Percentiles rank a stretch among this genome's conserved stretches.
Evolutionary conservation across 2,797 vertebrate species (phyloP).

Genomic region (Halcyon leucocephala): DNA sequence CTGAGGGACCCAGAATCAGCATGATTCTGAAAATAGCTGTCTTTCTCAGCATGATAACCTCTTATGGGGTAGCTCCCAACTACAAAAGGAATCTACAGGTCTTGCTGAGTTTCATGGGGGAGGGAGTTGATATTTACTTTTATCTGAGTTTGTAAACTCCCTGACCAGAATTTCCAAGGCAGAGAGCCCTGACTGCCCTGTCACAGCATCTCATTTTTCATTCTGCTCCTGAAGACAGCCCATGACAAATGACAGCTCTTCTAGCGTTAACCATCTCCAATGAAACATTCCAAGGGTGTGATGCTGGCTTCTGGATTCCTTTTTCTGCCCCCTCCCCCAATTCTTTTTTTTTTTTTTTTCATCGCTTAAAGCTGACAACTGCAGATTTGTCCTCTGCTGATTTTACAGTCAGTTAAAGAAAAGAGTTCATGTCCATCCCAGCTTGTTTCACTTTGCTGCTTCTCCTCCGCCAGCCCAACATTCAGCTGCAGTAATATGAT

Average conservation of each 20-base stretch:
- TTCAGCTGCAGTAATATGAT: conserved; percentile 73
- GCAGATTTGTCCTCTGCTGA: conserved; percentile 31
- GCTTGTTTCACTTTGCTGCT: conserved; percentile 75
- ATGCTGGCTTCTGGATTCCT: conserved; percentile 8
- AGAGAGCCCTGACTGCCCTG: not conserved
- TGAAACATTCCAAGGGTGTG: conserved; percentile 18
- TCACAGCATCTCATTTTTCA: not conserved
- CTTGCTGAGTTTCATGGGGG: not conserved
- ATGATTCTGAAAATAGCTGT: accelerated
- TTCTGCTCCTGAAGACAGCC: not conserved
- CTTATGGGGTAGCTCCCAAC: not conserved
- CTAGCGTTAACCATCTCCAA: not conserved
- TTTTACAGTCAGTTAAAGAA: conserved; percentile 32
- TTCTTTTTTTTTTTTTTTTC: not conserved
- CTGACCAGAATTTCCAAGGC: not conserved
- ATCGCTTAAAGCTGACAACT: conserved; percentile 36
- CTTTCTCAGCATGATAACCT: not conserved
- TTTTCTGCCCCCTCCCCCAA: not conserved
- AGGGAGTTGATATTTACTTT: not conserved
- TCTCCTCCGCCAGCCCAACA: conserved; percentile 57
- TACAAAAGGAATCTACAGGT: not conserved
- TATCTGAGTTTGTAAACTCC: not conserved
- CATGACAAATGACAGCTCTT: not conserved
- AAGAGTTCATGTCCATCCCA: conserved; percentile 51
- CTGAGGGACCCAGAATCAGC: not conserved